Evolutionary conservation across 2,797 vertebrate genomes (phyloP), one percentile per base, ranked within the genome.

Genomic region (Saxicola maurus): DNA sequence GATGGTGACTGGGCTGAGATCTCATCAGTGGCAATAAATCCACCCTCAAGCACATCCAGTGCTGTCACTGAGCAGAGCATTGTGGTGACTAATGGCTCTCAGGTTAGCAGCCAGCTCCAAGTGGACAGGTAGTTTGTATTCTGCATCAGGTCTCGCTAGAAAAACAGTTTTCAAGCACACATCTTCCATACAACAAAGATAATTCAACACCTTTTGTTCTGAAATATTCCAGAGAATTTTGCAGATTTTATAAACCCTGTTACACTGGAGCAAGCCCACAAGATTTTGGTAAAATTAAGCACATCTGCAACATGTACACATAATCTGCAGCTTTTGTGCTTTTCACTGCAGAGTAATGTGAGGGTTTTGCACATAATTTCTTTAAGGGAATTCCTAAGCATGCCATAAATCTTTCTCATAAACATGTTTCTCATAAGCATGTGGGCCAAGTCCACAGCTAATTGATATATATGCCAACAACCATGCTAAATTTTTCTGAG

Each of bases 371-470:
- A 57, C 27, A 40, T 79, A 45, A 51, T 78, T 89, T 91, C 66
- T 94, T 81, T 27, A 82, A 91, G 49, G n/a, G 67, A 87, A 82
- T 92, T 92, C 64, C 64, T 89, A 73, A 80, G 55, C 20, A 72
- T 78, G 23, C 33, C 23, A 61, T 73, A 93, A 94, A 89, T 74
- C 31, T 53, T 79, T 83, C 71, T 73, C 49, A 73, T 73, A 89
- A 93, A 51, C 5, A 0, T 14, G 35, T 82, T 37, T 60, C 64
- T 2, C 0, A 40, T 40, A 40, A 40, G 40, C 40, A 40, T 40
- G 31, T 2, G 7, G 61, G 37, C 16, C 33, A 73, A 23, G 46
- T 90, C 57, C 75, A 62, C 55, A 71, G 42, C 17, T 84, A 87
- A 67, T 23, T 67, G 62, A 55, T 74, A 14, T 7, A 64, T 24